A percentile compares a stretch with the other conserved stretches of the same genome.
phyloP scores from a whole-genome alignment of 1,140 invertebrate species.

The Nymphalis io region DNA sequence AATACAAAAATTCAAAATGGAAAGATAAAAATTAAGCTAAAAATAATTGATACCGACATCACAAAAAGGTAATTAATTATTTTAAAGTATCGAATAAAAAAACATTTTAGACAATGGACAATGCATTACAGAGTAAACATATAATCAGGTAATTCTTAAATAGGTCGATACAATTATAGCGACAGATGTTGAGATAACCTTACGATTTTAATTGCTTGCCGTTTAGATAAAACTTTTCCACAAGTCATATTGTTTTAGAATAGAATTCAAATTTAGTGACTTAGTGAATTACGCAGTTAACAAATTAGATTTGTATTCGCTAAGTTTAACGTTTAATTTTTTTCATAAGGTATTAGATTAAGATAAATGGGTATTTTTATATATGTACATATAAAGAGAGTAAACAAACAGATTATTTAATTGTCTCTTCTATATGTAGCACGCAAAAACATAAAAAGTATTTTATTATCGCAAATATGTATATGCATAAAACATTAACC shows the following conservation, averaged over 20 bases:
- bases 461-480: too few species aligned
- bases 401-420: too few species aligned
- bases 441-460: too few species aligned
- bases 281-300: conserved; percentile 21
- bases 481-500: too few species aligned
- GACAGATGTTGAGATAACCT: conserved; percentile 32
- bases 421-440: too few species aligned
- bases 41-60: background rate
- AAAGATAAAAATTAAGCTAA: background rate
- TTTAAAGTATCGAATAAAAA: background rate
- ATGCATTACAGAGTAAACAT: background rate
- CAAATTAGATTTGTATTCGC: conserved; percentile 10
- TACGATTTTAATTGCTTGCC: conserved; percentile 31
- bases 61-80: background rate
- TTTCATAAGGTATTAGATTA: too few species aligned
- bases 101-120: background rate
- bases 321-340: background rate
- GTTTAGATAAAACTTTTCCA: conserved; percentile 20
- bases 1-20: background rate
- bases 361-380: too few species aligned
- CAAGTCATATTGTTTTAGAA: conserved; percentile 18
- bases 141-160: conserved; percentile 19
- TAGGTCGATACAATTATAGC: conserved; percentile 22
- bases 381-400: too few species aligned
- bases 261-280: conserved; percentile 25